These are phyloP conservation scores for Pituophis catenifer DNA, from an alignment of 2,113 vertebrate genomes.

Conservation along the genomic window DNA sequence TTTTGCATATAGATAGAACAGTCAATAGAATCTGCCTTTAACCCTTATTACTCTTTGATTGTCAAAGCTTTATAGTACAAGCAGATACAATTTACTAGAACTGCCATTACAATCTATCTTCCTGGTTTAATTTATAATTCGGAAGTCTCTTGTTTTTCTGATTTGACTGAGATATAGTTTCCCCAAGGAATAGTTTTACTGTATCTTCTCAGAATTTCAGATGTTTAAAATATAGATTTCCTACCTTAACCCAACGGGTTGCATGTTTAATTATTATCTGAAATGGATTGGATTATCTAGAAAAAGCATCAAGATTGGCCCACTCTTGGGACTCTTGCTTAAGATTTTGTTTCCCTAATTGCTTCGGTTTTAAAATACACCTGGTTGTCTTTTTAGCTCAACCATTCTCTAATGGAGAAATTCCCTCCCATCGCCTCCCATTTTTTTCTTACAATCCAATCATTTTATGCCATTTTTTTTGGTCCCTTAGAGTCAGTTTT, in stretches of 20 bases:
- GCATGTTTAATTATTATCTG: not conserved
- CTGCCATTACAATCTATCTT: not conserved
- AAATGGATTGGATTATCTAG: not conserved
- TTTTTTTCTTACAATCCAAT: not conserved
- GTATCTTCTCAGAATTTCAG: not conserved
- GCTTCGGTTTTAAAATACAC: not conserved
- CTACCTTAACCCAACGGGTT: not conserved
- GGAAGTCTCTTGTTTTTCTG: not conserved
- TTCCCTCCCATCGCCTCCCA: not conserved
- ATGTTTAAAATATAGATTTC: not conserved
- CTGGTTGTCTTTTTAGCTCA: not conserved
- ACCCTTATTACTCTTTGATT: not conserved
- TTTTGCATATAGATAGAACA: not conserved
- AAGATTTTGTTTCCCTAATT: not conserved
- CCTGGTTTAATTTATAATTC: not conserved
- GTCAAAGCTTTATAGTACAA: not conserved
- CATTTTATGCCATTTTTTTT: not conserved
- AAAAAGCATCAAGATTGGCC: not conserved
- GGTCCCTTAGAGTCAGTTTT: not conserved
- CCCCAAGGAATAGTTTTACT: not conserved
- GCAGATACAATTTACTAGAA: not conserved
- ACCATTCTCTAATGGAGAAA: not conserved
- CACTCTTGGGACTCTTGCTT: not conserved
- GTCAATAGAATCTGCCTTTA: not conserved
- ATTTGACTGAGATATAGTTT: not conserved